These are phyloP conservation scores for Drosophila subpulchrella DNA, from an alignment of 1,140 invertebrate genomes.

Conservation along the genomic window DNA sequence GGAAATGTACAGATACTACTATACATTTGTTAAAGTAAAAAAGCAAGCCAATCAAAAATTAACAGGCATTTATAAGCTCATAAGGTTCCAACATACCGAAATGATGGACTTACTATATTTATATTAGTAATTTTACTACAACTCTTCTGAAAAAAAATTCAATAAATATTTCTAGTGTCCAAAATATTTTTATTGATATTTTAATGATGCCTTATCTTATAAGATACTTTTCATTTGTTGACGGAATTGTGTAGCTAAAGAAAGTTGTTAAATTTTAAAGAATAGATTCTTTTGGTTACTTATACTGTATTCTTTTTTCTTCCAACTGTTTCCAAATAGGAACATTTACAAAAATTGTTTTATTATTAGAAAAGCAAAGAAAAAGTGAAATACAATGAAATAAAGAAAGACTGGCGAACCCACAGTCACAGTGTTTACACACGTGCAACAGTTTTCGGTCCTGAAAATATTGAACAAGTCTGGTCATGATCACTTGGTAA, in stretches of 20 bases:
- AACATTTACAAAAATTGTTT: slow-evolving; percentile 29
- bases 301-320: slow-evolving; percentile 1
- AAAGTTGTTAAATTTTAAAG: not conserved
- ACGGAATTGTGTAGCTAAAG: not conserved
- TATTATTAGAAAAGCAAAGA: slow-evolving; percentile 9
- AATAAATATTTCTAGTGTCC: no score
- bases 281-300: not conserved
- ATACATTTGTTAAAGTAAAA: no score
- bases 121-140: no score
- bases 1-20: no score
- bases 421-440: slow-evolving; percentile 22
- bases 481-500: slow-evolving; percentile 25
- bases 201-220: no score
- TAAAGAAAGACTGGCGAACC: slow-evolving; percentile 8
- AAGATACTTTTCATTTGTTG: not conserved
- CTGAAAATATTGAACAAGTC: slow-evolving; percentile 25
- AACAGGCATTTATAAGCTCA: no score
- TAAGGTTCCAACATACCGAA: no score
- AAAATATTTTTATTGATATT: no score
- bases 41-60: no score
- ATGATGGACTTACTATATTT: no score
- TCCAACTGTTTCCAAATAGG: slow-evolving; percentile 28
- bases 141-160: no score
- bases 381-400: slow-evolving; percentile 1
- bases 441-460: slow-evolving; percentile 34